phyloP scores from a whole-genome alignment of 2,888 invertebrate species.

The Clunio marinus region DNA sequence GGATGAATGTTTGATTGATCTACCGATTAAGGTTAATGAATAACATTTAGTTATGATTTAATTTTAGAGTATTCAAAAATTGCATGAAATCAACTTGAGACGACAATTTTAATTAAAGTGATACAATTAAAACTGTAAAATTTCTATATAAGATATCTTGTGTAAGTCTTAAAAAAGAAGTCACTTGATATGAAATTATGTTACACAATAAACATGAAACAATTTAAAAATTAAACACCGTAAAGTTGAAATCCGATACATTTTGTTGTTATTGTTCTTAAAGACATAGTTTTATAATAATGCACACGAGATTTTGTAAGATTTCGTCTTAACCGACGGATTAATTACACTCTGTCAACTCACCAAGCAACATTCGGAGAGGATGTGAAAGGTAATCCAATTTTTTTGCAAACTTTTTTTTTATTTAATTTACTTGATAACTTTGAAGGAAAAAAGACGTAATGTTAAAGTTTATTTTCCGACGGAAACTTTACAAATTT shows the following conservation, averaged over 20 bases:
- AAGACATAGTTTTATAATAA: background rate
- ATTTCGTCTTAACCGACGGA: background rate
- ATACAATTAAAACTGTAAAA: too few relatives aligned
- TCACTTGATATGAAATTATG: constrained; percentile 6
- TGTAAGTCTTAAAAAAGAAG: background rate
- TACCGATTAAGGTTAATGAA: background rate
- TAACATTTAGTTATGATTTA: too few relatives aligned
- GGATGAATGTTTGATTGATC: background rate
- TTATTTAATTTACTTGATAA: too few relatives aligned
- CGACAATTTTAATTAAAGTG: too few relatives aligned
- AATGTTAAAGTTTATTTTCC: too few relatives aligned
- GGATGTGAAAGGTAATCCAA: background rate
- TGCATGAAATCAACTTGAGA: too few relatives aligned
- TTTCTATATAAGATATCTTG: too few relatives aligned
- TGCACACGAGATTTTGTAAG: constrained; percentile 22
- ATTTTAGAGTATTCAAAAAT: too few relatives aligned
- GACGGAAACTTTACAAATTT: too few relatives aligned
- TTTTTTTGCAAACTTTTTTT: too few relatives aligned
- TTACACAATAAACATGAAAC: background rate
- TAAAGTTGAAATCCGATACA: background rate
- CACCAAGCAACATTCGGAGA: constrained; percentile 15
- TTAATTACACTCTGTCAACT: background rate
- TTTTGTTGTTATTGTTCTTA: background rate
- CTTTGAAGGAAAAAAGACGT: too few relatives aligned
- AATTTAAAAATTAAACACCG: background rate